phyloP scores from a whole-genome alignment of 2,888 invertebrate species.

The Sialis fuliginosa region DNA sequence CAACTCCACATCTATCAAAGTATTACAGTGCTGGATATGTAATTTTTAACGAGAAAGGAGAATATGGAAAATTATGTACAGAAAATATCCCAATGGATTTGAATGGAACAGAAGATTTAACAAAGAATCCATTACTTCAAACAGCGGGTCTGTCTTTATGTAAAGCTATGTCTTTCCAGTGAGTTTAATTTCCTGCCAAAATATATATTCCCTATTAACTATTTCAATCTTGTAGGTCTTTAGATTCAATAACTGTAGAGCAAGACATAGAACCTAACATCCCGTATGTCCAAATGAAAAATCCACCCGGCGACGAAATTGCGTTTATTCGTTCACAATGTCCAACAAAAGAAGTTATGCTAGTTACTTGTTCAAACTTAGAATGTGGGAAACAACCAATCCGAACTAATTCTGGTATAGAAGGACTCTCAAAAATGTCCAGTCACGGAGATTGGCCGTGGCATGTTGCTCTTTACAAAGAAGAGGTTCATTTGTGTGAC shows the following conservation, averaged over 20 bases:
- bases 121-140: conserved; percentile 27
- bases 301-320: conserved; percentile 64
- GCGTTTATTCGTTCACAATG: conserved; percentile 65
- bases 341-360: conserved; percentile 56
- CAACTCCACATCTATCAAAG: conserved; percentile 49
- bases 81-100: conserved; percentile 44
- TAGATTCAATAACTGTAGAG: conserved; percentile 47
- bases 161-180: conserved; percentile 60
- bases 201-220: no score
- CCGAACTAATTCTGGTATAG: conserved; percentile 14
- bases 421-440: conserved; percentile 46
- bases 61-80: conserved; percentile 63
- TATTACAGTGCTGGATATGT: conserved; percentile 67
- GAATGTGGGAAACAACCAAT: conserved; percentile 24
- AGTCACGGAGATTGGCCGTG: conserved; percentile 85
- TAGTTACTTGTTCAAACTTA: conserved; percentile 58
- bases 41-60: conserved; percentile 68
- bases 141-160: conserved; percentile 66
- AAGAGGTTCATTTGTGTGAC: conserved; percentile 77
- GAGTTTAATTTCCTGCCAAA: conserved; percentile 16
- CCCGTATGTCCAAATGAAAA: conserved; percentile 65
- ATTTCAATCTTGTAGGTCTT: conserved; percentile 32
- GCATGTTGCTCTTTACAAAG: conserved; percentile 67
- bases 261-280: conserved; percentile 37
- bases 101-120: conserved; percentile 19